phyloP scores from a whole-genome alignment of 2,888 invertebrate genomes.

The Odontothrips loti region DNA sequence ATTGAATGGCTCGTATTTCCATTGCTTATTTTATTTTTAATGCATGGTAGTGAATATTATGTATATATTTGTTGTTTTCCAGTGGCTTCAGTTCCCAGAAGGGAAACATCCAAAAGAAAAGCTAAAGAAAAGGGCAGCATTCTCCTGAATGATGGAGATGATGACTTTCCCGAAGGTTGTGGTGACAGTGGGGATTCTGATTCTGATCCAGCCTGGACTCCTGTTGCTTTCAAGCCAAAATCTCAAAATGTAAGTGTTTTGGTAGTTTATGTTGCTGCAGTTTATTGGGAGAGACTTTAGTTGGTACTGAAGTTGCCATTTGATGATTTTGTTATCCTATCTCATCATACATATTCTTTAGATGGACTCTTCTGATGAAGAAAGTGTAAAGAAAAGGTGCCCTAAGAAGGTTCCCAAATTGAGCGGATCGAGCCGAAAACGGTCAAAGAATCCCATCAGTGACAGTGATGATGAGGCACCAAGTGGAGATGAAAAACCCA shows the following conservation, averaged over 20 bases:
- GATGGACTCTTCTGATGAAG: background rate
- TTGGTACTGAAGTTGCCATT: conserved; percentile 25
- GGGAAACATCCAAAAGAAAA: conserved; percentile 60
- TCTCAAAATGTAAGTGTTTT: background rate
- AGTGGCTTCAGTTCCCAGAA: conserved; percentile 48
- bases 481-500: background rate
- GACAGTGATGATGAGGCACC: background rate
- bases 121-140: conserved; percentile 61
- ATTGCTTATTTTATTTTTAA: background rate
- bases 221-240: conserved; percentile 47
- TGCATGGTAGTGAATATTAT: no score
- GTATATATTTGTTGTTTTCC: conserved; percentile 12
- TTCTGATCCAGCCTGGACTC: conserved; percentile 73
- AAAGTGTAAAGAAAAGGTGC: background rate
- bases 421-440: background rate
- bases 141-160: conserved; percentile 51
- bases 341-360: background rate
- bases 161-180: conserved; percentile 58
- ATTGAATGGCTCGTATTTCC: no score
- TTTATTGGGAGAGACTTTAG: no score
- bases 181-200: conserved; percentile 62
- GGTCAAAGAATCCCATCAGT: background rate
- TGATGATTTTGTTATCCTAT: conserved; percentile 23
- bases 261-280: no score
- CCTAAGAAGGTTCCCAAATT: background rate